Evolutionary conservation across 2,888 invertebrate genomes (phyloP).

Genomic region (Pollenia labialis): DNA sequence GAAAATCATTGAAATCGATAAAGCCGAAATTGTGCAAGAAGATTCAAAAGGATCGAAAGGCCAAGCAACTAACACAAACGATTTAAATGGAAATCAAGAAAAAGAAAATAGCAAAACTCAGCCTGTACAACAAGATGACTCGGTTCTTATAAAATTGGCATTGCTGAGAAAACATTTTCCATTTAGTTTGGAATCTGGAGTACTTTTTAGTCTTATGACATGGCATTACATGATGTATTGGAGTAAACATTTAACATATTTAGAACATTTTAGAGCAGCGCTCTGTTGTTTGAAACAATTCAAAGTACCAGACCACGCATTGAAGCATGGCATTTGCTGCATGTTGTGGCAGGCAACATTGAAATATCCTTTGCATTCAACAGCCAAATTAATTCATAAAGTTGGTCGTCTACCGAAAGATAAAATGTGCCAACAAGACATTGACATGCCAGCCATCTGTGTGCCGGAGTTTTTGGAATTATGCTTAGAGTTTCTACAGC

Average conservation of each 20-base stretch:
- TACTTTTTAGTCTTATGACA: conserved; percentile 92
- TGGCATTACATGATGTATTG: conserved; percentile 96
- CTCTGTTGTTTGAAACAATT: conserved; percentile 87
- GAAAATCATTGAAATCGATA: conserved; percentile 84
- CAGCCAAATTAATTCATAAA: conserved; percentile 91
- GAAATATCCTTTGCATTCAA: conserved; percentile 90
- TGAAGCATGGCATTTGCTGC: conserved; percentile 91
- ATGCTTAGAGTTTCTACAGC: conserved; percentile 80
- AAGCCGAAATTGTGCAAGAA: conserved; percentile 75
- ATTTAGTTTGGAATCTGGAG: conserved; percentile 91
- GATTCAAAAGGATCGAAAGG: conserved; percentile 17
- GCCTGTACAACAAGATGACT: conserved; percentile 74
- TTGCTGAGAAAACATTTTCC: conserved; percentile 92
- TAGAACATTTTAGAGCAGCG: conserved; percentile 89
- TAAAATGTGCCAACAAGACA: conserved; percentile 90
- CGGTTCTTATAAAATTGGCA: conserved; percentile 87
- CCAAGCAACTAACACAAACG: neutral
- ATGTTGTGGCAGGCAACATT: conserved; percentile 96
- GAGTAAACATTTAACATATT: conserved; percentile 90
- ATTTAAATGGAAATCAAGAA: conserved; percentile 30
- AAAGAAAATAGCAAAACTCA: conserved; percentile 59
- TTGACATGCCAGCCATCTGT: conserved; percentile 88
- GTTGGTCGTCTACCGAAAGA: conserved; percentile 94
- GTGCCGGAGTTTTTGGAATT: conserved; percentile 88
- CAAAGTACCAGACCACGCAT: conserved; percentile 79